Evolutionary conservation across 1,140 invertebrate species (phyloP).

Genomic region (Hyposmocoma kahamanoa): DNA sequence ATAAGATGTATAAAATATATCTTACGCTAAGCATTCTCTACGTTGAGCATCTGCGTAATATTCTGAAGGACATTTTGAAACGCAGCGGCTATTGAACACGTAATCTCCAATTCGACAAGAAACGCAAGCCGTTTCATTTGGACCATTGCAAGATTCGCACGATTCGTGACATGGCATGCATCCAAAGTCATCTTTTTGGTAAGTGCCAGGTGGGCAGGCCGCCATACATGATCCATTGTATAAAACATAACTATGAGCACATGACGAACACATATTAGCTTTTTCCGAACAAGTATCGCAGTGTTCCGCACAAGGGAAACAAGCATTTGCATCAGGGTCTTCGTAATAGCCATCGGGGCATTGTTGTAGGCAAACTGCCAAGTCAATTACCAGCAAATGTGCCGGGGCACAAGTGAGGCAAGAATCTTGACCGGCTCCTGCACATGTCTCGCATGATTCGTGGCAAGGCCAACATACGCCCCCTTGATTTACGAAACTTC

Average conservation of each 20-base stretch:
- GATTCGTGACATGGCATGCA: conserved; percentile 84
- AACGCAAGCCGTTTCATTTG: conserved; percentile 84
- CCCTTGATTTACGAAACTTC: conserved; percentile 85
- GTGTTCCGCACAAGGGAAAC: conserved; percentile 82
- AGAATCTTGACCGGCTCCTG: conserved; percentile 85
- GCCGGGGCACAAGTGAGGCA: conserved; percentile 86
- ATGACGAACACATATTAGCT: conserved; percentile 86
- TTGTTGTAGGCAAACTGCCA: conserved; percentile 85
- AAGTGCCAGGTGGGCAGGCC: conserved; percentile 85
- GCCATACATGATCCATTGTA: conserved; percentile 86
- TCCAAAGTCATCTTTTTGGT: conserved; percentile 84
- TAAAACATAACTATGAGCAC: conserved; percentile 86
- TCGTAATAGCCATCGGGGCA: conserved; percentile 90
- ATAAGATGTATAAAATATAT: conserved; percentile 24
- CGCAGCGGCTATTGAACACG: conserved; percentile 77
- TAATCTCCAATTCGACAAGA: conserved; percentile 81
- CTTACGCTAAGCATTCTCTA: conserved; percentile 78
- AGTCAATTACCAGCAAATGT: conserved; percentile 83
- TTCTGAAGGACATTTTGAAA: conserved; percentile 79
- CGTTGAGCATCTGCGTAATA: conserved; percentile 82
- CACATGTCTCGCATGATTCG: conserved; percentile 87
- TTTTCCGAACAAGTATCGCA: conserved; percentile 86
- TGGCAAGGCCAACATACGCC: conserved; percentile 87
- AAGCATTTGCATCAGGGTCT: conserved; percentile 80
- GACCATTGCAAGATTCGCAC: conserved; percentile 88